phyloP scores from a whole-genome alignment of 2,888 invertebrate species.

The Metopia argyrocephala region DNA sequence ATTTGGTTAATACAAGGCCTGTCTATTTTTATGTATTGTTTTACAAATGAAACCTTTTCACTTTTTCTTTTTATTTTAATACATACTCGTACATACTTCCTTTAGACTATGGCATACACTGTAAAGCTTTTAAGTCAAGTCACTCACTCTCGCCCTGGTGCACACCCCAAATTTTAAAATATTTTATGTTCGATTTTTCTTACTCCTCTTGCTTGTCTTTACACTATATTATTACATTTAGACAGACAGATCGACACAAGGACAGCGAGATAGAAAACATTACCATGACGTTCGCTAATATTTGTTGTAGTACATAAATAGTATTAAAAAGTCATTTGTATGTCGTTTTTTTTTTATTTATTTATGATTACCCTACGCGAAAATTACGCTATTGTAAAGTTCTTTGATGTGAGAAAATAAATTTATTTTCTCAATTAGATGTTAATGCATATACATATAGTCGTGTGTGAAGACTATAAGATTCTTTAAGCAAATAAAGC shows the following conservation, averaged over 20 bases:
- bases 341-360: neutral
- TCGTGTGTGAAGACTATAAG: too few species aligned
- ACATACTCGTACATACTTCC: neutral
- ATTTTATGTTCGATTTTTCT: conserved; percentile 34
- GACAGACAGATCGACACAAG: conserved; percentile 5
- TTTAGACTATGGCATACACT: conserved; percentile 6
- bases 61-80: conserved; percentile 66
- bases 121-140: conserved; percentile 33
- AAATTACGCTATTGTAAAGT: neutral
- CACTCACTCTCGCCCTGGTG: conserved; percentile 54
- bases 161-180: conserved; percentile 63
- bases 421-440: too few species aligned
- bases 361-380: neutral
- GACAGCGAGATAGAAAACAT: neutral
- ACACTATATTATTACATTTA: conserved; percentile 45
- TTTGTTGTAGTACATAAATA: conserved; percentile 43
- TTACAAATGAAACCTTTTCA: conserved; percentile 75
- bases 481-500: too few species aligned
- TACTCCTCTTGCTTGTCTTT: conserved; percentile 25
- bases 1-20: conserved; percentile 45
- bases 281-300: conserved; percentile 17
- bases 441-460: too few species aligned
- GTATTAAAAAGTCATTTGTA: conserved; percentile 43
- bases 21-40: conserved; percentile 64
- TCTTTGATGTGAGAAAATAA: too few species aligned